Base-by-base conservation (phyloP, 1,140 invertebrate genomes). In the Drosophila sechellia region DNA sequence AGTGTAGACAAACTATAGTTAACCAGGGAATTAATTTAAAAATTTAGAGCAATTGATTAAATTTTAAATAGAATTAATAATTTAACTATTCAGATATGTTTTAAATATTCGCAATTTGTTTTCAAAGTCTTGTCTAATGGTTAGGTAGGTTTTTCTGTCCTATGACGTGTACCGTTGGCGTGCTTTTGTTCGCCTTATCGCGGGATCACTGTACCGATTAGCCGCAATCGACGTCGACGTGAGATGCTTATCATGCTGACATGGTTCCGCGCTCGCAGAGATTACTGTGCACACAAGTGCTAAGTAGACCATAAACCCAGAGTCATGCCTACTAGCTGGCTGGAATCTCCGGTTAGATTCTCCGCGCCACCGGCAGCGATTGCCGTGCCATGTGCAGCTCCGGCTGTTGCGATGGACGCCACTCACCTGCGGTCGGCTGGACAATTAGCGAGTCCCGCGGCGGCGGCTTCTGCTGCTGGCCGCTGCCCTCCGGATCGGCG, bases 361-460 rank as follows among this genome's bases (percentile, higher is more conserved):
- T 55, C 6, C 15, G 15, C 20, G 15, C 11, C 11, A 11, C 34
- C 39, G 13, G 39, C 31, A 31, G 2, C 15, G 5, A 31, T 10
- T 20, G 22, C 3, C 8, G 61, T 17, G 8, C 5, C 13, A 34
- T 61, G 40, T 15, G 13, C 25, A 49, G 63, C 27, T 27, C 35
- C 17, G 27, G 25, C 25, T 64, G 31, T 3, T 5, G 3, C 34
- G 2, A 8, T 4, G 34, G 25, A 13, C 4, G 43, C 15, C 34
- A 77, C 84, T 91, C 79, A 92, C 91, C 91, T 46, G 91, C 72
- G 13, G 72, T 92, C 15, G 91, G 91, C 42, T 87, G 83, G 6
- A 91, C 86, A 65, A 92, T 54, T 46, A 91, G 60, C 6, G 76
- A 90, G 27, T 92, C 91, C 39, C 89, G 77, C 15, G 84, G 84